These are phyloP conservation scores for Drosophila persimilis DNA, from an alignment of 1,140 invertebrate genomes.

Conservation along the genomic window DNA sequence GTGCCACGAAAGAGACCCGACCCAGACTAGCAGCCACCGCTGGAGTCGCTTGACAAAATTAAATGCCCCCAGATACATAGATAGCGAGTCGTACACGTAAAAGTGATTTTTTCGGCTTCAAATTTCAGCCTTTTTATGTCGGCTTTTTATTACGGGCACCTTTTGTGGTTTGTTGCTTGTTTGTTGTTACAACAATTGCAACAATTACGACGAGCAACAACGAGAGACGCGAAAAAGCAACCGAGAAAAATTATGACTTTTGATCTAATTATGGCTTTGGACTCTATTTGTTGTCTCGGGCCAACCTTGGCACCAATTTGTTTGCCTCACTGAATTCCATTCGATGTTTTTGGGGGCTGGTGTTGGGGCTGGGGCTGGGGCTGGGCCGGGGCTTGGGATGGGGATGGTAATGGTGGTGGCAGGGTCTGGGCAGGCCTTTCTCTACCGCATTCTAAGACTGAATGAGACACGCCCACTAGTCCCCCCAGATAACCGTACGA, in stretches of 20 bases:
- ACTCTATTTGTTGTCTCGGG: constrained; percentile 55
- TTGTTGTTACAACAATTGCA: constrained; percentile 32
- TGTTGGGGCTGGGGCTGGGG: constrained; percentile 1
- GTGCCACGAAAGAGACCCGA: too few species aligned
- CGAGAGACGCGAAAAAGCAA: constrained; percentile 14
- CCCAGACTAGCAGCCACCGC: constrained; percentile 34
- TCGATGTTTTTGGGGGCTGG: constrained; percentile 11
- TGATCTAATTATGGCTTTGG: constrained; percentile 74
- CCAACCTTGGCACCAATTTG: constrained; percentile 71
- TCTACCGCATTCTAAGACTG: constrained; percentile 41
- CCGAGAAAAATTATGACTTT: constrained; percentile 74
- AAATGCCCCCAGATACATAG: constrained; percentile 45
- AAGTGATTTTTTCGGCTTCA: constrained; percentile 17
- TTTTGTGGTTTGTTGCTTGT: constrained; percentile 46
- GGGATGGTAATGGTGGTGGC: background rate
- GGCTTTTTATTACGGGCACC: constrained; percentile 11
- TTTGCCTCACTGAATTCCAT: constrained; percentile 18
- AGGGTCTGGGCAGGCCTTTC: constrained; percentile 15
- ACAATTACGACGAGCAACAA: background rate
- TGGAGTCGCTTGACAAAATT: constrained; percentile 67
- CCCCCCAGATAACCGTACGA: background rate
- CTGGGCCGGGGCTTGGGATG: background rate
- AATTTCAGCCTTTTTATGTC: constrained; percentile 43
- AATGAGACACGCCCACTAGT: constrained; percentile 12
- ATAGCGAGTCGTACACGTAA: too few species aligned